Base-by-base conservation (phyloP, 2,113 vertebrate species). In the Gymnarchus niloticus region DNA sequence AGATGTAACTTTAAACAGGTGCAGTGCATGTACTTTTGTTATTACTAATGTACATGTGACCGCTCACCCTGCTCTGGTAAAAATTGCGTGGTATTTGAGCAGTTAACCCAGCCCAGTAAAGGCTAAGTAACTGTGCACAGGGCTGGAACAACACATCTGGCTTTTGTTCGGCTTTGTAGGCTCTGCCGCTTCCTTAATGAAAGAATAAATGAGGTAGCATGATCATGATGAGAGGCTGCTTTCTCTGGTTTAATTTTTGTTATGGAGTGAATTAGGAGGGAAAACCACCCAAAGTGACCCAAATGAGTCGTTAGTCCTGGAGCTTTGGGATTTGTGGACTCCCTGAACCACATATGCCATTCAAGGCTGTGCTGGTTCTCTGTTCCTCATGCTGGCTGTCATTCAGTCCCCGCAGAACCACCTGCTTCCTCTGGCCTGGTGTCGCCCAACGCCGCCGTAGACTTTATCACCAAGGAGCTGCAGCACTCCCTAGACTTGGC, bases 401-500 rank as follows among this genome's bases (percentile, higher is more conserved):
- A 6, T 82, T 37, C 87, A 96, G 95, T 95, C 91, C 91, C 94
- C 83, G 90, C 92, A 86, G 92, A 95, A 61, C 90, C 81, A 86
- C 90, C 92, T 23, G 88, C 96, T 85, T 89, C 93, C 23, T 95
- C 94, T 48, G 95, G 96, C 88, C 94, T 99, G 76, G 91, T 99
- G 91, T 95, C 95, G 82, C 92, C 98, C 0, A 95, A 90, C 90
- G 90, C 95, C 86, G 93, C 95, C 41, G 88, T 96, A 84, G 96
- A 97, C 85, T 92, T 91, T 90, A 88, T 96, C 86, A 92, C 95
- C 87, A 97, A 97, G 93, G 98, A 99, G 86, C 94, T 97, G 56
- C 97, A 97, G 91, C 98, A 97, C 92, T 99, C 97, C 90, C 91
- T 99, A 92, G 98, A 99, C 93, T 94, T 99, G 86, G 98, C 98